Conservation (phyloP, 2,113 vertebrate genomes). For the Sisor rabdophorus region DNA sequence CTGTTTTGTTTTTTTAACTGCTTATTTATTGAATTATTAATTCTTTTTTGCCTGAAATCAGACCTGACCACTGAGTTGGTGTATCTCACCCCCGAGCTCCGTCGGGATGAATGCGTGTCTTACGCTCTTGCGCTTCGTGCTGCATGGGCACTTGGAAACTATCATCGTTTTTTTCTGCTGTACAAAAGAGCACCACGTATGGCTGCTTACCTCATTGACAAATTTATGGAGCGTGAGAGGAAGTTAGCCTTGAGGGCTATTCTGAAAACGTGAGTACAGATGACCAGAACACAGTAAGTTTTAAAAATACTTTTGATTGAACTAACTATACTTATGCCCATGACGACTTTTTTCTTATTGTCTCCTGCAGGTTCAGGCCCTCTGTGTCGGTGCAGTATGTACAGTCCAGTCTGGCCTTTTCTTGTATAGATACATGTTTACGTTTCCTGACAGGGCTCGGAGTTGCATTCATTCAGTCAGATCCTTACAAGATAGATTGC, state of each 20-base stretch:
- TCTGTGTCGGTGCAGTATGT: conserved; percentile 80
- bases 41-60: conserved; percentile 46
- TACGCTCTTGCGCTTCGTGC: conserved; percentile 80
- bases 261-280: conserved; percentile 84
- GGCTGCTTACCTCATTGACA: conserved; percentile 89
- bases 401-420: conserved; percentile 83
- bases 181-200: conserved; percentile 81
- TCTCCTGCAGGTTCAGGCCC: conserved; percentile 70
- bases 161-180: conserved; percentile 83
- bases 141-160: conserved; percentile 87
- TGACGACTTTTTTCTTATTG: background rate
- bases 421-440: conserved; percentile 83
- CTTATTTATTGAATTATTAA: background rate
- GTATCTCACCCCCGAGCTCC: conserved; percentile 78
- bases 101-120: conserved; percentile 77
- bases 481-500: conserved; percentile 86
- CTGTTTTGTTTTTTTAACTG: no score
- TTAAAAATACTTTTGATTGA: background rate
- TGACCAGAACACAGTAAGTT: background rate
- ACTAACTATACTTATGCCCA: no score
- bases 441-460: conserved; percentile 81
- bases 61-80: conserved; percentile 88
- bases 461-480: conserved; percentile 73
- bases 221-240: conserved; percentile 88
- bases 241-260: conserved; percentile 83